Evolutionary conservation across 2,113 vertebrate genomes (phyloP), one percentile per base, ranked within the genome.

Genomic region (Loxodonta africana): DNA sequence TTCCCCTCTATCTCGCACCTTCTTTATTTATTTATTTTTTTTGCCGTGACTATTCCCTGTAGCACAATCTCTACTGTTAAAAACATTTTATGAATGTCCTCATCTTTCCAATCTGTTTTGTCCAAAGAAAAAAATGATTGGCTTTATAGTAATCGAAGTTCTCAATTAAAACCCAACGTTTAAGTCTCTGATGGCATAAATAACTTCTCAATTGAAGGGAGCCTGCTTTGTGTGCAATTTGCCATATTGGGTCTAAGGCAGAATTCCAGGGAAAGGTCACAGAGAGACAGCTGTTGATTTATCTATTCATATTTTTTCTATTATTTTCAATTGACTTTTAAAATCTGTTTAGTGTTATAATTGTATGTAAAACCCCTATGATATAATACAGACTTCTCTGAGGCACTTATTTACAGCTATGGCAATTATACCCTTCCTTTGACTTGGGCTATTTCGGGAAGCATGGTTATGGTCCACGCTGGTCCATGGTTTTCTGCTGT

Each of bases 291-390:
- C n/a, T 96, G 97, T 97, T 80, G n/a, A 98, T 90, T 91, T 97
- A 96, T 51, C 77, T 93, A 90, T 84, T 78, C 93, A 96, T 86
- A 37, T 46, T 94, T 69, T 97, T 98, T 6, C 88, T 97, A 96
- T 95, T 96, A 96, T 84, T 98, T 98, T 88, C 95, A 96, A 97
- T 60, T 96, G 60, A 37, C 88, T 95, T 96, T 26, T 60, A 93
- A 76, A 96, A 69, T 98, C 84, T 88, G 84, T 73, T 97, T 97
- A 83, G 91, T 94, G 83, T 78, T 94, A 18, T 33, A 97, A 96
- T 63, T 95, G 33, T 77, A 97, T 65, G 65, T 94, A 88, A 97
- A 98, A 83, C 0, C 82, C 37, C 95, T 90, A 26, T 96, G 95
- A 96, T 95, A 96, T 2, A 96, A 82, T 74, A 90, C 81, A 87